These are phyloP conservation scores for Phyllostomus hastatus DNA, from an alignment of 2,113 vertebrate genomes.

Conservation along the genomic window DNA sequence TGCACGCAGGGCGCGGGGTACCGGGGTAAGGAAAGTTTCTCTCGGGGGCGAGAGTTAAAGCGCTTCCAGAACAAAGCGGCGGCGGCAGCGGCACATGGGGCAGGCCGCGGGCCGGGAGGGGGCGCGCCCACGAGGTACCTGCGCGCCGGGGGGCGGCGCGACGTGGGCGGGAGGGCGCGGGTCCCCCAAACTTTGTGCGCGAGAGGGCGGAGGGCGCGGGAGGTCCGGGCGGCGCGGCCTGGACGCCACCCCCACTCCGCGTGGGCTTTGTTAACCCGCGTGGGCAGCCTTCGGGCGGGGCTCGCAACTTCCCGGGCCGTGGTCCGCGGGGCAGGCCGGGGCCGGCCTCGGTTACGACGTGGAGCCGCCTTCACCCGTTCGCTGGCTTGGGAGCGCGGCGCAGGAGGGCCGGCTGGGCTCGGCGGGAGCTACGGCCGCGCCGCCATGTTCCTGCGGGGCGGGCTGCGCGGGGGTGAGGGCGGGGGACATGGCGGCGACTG, in stretches of 20 bases:
- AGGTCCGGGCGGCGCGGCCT: constrained; percentile 36
- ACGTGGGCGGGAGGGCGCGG: constrained; percentile 45
- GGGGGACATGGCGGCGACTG: constrained; percentile 82
- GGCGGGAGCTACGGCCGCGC: constrained; percentile 80
- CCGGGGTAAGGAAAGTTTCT: constrained; percentile 61
- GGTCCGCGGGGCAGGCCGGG: neutral
- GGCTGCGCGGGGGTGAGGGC: constrained; percentile 84
- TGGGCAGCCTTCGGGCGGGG: constrained; percentile 13
- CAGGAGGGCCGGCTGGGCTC: constrained; percentile 23
- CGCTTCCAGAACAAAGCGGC: constrained; percentile 88
- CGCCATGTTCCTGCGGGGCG: constrained; percentile 91
- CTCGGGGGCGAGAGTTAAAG: constrained; percentile 73
- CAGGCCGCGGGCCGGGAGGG: constrained; percentile 84
- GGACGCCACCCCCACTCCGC: constrained; percentile 40
- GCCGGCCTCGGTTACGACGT: neutral
- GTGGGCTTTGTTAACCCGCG: constrained; percentile 72
- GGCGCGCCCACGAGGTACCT: constrained; percentile 63
- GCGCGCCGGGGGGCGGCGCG: constrained; percentile 52
- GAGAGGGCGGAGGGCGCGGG: constrained; percentile 28
- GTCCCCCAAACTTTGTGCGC: constrained; percentile 70
- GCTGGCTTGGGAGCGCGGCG: constrained; percentile 27
- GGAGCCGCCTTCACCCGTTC: neutral
- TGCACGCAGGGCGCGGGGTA: neutral
- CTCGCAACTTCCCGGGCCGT: neutral
- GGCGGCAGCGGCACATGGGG: constrained; percentile 86